phyloP scores from a whole-genome alignment of 2,888 invertebrate species.

The Chymomyza caudatula region DNA sequence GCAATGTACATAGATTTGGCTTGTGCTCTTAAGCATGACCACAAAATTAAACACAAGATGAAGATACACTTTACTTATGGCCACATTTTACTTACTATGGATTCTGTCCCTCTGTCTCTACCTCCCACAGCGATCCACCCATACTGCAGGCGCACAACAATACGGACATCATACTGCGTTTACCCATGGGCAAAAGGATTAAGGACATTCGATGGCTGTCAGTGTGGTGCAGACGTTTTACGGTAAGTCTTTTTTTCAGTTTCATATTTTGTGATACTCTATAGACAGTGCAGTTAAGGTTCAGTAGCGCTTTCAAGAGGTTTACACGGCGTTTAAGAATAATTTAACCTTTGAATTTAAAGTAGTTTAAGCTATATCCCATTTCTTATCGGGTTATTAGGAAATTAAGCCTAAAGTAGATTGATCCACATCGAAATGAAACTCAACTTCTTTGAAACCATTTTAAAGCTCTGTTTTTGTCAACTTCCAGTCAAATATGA shows the following conservation, averaged over 20 bases:
- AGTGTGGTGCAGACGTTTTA: conserved; percentile 94
- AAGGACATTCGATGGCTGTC: conserved; percentile 94
- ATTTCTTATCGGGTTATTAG: too few species aligned
- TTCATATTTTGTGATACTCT: conserved; percentile 15
- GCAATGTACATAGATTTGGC: background rate
- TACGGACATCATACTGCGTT: conserved; percentile 88
- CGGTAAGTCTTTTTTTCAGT: conserved; percentile 81
- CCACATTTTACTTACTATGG: background rate
- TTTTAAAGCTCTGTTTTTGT: too few species aligned
- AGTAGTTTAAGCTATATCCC: too few species aligned
- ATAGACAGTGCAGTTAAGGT: too few species aligned
- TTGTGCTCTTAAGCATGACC: conserved; percentile 4
- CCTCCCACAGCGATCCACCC: conserved; percentile 87
- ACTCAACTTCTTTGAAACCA: too few species aligned
- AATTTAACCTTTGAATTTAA: too few species aligned
- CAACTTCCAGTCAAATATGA: too few species aligned
- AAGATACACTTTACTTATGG: background rate
- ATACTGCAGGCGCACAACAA: conserved; percentile 86
- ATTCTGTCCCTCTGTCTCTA: conserved; percentile 26
- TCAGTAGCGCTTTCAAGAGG: background rate
- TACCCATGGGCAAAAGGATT: conserved; percentile 90
- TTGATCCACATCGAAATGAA: too few species aligned
- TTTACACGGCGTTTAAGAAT: background rate
- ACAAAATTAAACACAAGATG: conserved; percentile 12
- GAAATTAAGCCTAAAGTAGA: too few species aligned